These are phyloP conservation scores for Drosophila parthenogenetica DNA, from an alignment of 2,888 invertebrate genomes.

Conservation along the genomic window DNA sequence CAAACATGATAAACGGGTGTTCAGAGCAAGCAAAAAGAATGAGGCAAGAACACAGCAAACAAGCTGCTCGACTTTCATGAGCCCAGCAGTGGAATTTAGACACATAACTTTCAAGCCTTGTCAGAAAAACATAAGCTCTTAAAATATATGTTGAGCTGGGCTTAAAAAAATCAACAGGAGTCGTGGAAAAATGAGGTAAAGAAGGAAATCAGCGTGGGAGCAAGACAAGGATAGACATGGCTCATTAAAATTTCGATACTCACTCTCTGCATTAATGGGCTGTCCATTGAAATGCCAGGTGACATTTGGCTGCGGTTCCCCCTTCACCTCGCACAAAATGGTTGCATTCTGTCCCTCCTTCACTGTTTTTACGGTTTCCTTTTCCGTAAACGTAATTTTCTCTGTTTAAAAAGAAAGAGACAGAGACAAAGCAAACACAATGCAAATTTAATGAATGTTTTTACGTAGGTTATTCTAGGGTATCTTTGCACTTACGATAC, in stretches of 20 bases:
- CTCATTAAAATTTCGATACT: slow-evolving; percentile 68
- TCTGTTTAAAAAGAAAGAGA: slow-evolving; percentile 79
- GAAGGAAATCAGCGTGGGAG: neutral
- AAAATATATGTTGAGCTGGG: neutral
- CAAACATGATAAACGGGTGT: slow-evolving; percentile 41
- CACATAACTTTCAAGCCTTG: neutral
- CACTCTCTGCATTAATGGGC: slow-evolving; percentile 80
- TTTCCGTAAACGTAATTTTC: slow-evolving; percentile 87
- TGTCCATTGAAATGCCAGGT: slow-evolving; percentile 86
- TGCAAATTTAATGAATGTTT: slow-evolving; percentile 70
- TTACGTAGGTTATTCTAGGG: slow-evolving; percentile 6
- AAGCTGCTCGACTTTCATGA: neutral
- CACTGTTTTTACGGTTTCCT: slow-evolving; percentile 86
- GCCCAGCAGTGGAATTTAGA: neutral
- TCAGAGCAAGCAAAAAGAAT: neutral
- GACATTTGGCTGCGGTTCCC: slow-evolving; percentile 85
- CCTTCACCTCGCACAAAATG: slow-evolving; percentile 85
- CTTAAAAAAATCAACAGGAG: slow-evolving; percentile 24
- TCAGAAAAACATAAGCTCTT: neutral
- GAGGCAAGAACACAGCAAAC: neutral
- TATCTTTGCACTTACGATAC: slow-evolving; percentile 84
- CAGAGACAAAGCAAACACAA: slow-evolving; percentile 41
- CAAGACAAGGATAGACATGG: slow-evolving; percentile 15
- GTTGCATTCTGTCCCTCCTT: slow-evolving; percentile 86
- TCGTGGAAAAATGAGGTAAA: slow-evolving; percentile 8